These are phyloP conservation scores for Pinna nobilis DNA, from an alignment of 1,140 invertebrate species.

Conservation along the genomic window DNA sequence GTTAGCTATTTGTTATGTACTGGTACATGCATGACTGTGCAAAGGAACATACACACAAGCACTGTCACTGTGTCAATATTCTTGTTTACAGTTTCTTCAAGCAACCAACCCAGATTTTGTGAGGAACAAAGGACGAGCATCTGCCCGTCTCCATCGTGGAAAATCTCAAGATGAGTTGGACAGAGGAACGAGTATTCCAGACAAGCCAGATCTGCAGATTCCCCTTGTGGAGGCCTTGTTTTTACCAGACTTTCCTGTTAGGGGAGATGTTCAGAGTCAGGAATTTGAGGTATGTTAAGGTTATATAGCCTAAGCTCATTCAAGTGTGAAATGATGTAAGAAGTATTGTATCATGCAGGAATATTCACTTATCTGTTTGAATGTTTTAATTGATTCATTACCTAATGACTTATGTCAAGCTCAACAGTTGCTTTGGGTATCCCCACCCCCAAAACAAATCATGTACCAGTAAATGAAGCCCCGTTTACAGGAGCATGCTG, in stretches of 20 bases:
- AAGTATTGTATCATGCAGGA: no score
- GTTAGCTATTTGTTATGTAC: not conserved
- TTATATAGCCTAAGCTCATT: no score
- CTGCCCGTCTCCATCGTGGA: conserved; percentile 51
- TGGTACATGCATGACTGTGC: not conserved
- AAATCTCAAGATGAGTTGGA: conserved; percentile 51
- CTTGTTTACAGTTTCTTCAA: conserved; percentile 48
- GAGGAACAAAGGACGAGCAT: conserved; percentile 54
- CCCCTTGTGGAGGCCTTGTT: conserved; percentile 85
- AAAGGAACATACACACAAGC: not conserved
- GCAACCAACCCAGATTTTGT: conserved; percentile 55
- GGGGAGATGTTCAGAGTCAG: conserved; percentile 77
- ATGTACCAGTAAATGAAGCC: no score
- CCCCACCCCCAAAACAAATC: no score
- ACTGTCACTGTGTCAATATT: not conserved
- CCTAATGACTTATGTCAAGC: no score
- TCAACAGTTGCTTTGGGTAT: no score
- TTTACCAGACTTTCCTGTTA: conserved; percentile 87
- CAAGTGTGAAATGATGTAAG: no score
- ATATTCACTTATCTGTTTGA: no score
- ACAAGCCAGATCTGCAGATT: conserved; percentile 82
- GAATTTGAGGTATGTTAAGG: conserved; percentile 69
- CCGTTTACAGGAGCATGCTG: no score
- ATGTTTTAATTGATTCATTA: no score
- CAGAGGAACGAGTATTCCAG: conserved; percentile 26